These are phyloP conservation scores for Synanthedon andrenaeformis DNA, from an alignment of 2,888 invertebrate genomes.

Conservation along the genomic window DNA sequence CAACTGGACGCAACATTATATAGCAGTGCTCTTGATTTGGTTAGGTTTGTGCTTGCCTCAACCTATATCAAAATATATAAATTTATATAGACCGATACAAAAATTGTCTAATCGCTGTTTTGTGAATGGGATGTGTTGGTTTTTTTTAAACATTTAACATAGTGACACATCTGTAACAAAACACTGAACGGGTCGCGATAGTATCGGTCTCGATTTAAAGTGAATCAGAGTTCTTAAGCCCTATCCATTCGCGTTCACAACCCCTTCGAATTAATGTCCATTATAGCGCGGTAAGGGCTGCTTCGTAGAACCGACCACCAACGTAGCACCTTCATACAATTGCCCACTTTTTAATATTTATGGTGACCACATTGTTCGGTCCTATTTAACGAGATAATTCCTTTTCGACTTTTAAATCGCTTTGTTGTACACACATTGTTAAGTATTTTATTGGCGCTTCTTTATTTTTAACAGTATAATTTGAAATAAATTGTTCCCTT, in stretches of 20 bases:
- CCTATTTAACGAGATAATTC: constrained; percentile 41
- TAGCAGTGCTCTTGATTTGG: no score
- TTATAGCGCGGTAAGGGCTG: constrained; percentile 45
- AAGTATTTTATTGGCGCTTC: no score
- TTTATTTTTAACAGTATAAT: no score
- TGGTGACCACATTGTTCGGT: constrained; percentile 9
- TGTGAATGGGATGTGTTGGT: no score
- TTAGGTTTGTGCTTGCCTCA: no score
- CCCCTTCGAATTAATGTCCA: constrained; percentile 32
- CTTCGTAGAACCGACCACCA: constrained; percentile 60
- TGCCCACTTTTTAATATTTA: constrained; percentile 13
- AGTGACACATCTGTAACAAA: constrained; percentile 40
- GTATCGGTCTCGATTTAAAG: constrained; percentile 58
- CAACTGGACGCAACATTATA: no score
- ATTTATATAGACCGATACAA: no score
- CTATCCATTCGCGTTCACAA: constrained; percentile 16
- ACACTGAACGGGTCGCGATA: constrained; percentile 35
- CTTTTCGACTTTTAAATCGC: constrained; percentile 24
- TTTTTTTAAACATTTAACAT: background rate
- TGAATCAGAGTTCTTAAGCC: constrained; percentile 54
- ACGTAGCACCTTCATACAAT: constrained; percentile 46
- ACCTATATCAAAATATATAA: no score
- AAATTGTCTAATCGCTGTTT: no score
- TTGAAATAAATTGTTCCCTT: no score
- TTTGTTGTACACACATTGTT: no score